Conservation (phyloP, 2,113 vertebrate genomes). For the Suncus etruscus region DNA sequence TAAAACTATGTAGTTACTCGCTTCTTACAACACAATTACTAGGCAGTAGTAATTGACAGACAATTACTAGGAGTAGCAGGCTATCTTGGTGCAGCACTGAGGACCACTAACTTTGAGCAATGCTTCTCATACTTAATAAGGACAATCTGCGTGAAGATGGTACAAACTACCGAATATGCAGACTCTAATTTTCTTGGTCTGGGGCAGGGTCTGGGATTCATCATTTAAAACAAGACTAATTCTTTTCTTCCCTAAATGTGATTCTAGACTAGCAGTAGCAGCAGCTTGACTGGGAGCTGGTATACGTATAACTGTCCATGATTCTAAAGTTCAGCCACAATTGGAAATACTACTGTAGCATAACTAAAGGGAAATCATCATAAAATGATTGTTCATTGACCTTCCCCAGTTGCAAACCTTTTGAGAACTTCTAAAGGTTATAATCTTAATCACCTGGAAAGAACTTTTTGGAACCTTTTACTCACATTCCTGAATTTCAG, state of each 20-base stretch:
- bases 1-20: neutral
- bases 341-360: neutral
- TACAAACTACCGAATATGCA: neutral
- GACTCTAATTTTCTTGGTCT: neutral
- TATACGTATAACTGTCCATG: neutral
- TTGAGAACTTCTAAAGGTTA: neutral
- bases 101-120: neutral
- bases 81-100: neutral
- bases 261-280: neutral
- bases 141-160: too few relatives aligned
- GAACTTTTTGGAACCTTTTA: neutral
- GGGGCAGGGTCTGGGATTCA: neutral
- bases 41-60: too few relatives aligned
- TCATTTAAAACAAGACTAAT: neutral
- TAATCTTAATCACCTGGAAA: too few relatives aligned
- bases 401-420: neutral
- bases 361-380: neutral
- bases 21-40: neutral
- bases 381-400: neutral
- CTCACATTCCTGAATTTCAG: neutral
- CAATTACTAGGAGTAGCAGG: neutral
- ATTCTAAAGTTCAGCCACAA: fast-evolving
- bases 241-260: neutral
- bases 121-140: neutral
- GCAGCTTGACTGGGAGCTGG: too few relatives aligned